These are phyloP conservation scores for Drosophila nasuta DNA, from an alignment of 1,140 invertebrate species.

Conservation along the genomic window DNA sequence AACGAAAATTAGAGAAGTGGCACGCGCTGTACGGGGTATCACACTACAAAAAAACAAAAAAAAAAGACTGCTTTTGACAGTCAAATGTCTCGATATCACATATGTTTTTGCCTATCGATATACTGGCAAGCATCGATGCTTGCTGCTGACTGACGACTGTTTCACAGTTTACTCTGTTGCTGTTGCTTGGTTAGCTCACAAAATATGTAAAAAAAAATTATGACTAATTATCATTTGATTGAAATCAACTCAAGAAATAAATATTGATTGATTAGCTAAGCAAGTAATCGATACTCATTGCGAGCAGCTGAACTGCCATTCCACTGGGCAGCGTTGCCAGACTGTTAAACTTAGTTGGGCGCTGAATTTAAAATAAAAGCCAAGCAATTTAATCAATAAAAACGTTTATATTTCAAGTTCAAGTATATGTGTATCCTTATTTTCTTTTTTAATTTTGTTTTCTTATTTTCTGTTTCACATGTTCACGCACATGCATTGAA, in stretches of 20 bases:
- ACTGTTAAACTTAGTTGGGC: not conserved
- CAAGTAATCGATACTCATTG: slow-evolving; percentile 8
- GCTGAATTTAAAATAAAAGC: slow-evolving; percentile 8
- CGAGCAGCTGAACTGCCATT: slow-evolving; percentile 11
- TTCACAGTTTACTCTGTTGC: no score
- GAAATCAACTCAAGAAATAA: no score
- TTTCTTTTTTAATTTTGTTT: slow-evolving; percentile 8
- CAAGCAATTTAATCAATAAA: slow-evolving; percentile 61
- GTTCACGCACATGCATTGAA: slow-evolving; percentile 44
- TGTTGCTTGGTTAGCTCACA: no score
- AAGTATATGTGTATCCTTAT: slow-evolving; percentile 66
- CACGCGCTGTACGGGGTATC: slow-evolving; percentile 42
- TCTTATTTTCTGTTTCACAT: slow-evolving; percentile 19
- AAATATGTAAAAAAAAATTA: no score
- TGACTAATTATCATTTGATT: no score
- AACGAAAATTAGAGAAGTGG: slow-evolving; percentile 49
- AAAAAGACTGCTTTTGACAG: slow-evolving; percentile 51
- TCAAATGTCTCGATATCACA: not conserved
- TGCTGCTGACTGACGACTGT: no score
- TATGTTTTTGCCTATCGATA: no score
- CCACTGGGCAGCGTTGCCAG: slow-evolving; percentile 16
- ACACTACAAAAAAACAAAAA: slow-evolving; percentile 53
- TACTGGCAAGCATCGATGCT: no score
- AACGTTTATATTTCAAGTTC: slow-evolving; percentile 77
- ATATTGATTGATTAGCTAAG: not conserved